phyloP scores from a whole-genome alignment of 2,797 vertebrate species.

The Limosa lapponica region DNA sequence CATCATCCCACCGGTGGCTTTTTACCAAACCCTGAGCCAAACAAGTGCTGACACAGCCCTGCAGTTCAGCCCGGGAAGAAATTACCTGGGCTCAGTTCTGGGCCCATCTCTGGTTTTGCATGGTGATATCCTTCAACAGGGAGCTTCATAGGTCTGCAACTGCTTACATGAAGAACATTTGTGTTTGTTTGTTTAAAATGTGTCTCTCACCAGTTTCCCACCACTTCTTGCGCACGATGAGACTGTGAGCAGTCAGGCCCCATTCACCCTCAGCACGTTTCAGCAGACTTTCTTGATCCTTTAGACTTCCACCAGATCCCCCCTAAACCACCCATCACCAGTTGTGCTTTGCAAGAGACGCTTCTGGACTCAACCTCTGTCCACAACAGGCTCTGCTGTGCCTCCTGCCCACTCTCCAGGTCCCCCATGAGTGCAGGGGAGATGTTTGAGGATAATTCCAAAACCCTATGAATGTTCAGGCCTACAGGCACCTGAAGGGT shows the following conservation, averaged over 20 bases:
- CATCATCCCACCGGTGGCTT: accelerated
- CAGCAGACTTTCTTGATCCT: neutral
- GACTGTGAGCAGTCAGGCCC: neutral
- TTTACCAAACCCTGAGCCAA: neutral
- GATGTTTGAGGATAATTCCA: neutral
- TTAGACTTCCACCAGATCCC: neutral
- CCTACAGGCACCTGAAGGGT: neutral
- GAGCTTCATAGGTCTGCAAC: neutral
- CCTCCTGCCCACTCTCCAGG: neutral
- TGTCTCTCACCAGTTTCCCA: neutral
- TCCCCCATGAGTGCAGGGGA: neutral
- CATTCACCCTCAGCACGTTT: accelerated
- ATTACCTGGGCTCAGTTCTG: neutral
- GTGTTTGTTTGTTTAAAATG: neutral
- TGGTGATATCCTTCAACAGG: neutral
- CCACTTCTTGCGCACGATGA: neutral
- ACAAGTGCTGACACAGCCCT: no score
- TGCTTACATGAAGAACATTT: neutral
- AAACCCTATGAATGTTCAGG: neutral
- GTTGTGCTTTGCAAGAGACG: neutral
- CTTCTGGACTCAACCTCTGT: neutral
- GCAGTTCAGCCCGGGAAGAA: neutral
- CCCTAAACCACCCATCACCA: neutral
- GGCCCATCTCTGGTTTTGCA: neutral
- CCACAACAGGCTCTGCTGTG: neutral